These are phyloP conservation scores for Drosophila tani DNA, from an alignment of 1,140 invertebrate species.

Conservation along the genomic window DNA sequence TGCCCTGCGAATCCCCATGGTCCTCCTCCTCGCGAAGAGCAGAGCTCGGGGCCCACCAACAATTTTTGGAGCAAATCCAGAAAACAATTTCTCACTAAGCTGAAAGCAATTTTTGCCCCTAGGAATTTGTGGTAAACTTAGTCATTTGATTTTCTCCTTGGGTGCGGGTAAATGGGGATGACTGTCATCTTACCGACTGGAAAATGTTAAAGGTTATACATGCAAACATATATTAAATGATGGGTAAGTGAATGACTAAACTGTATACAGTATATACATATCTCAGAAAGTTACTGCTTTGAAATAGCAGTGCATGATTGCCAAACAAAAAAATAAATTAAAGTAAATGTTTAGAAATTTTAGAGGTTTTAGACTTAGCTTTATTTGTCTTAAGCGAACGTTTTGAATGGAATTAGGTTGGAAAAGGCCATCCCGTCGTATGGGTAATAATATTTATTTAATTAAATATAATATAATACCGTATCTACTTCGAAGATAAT, in stretches of 20 bases:
- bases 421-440: background rate
- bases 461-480: too few species aligned
- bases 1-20: background rate
- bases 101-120: constrained; percentile 44
- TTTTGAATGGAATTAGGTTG: background rate
- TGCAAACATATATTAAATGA: background rate
- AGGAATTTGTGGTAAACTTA: constrained; percentile 34
- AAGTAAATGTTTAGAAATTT: too few species aligned
- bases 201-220: constrained; percentile 32
- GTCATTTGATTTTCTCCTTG: constrained; percentile 5
- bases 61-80: constrained; percentile 31
- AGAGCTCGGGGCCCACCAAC: constrained; percentile 2
- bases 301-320: too few species aligned
- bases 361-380: too few species aligned
- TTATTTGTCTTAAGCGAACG: too few species aligned
- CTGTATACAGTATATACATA: too few species aligned
- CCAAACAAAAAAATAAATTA: background rate
- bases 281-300: background rate
- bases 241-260: background rate
- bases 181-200: background rate
- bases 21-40: background rate
- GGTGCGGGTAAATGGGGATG: background rate
- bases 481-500: too few species aligned
- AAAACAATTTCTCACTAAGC: constrained; percentile 47
- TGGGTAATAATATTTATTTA: background rate